Evolutionary conservation across 2,888 invertebrate species (phyloP), one percentile per base, ranked within the genome.

Genomic region (Chrysolina oricalcia): DNA sequence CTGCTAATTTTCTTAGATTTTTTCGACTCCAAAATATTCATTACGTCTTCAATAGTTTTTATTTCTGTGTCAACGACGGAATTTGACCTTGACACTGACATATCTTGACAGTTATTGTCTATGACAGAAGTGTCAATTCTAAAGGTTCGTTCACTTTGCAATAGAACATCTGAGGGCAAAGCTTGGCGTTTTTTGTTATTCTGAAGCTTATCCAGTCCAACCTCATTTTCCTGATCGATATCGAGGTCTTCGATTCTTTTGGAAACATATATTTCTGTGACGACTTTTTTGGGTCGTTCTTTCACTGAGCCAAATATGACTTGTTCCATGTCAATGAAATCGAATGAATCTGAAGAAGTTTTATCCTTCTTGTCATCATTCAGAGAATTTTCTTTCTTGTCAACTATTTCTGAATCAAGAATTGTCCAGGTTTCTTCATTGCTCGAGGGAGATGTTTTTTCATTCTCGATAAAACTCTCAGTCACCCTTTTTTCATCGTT

Each of bases 301-400:
- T 92, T 91, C 13, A 93, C 91, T 11, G 92, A 93, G 59, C 92
- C 92, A 84, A 93, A 93, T 79, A 93, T 91, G 2, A 90, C 91
- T 87, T 91, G 90, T 86, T 92, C 92, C 15, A 89, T 78, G 71
- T 88, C 88, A 46, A 82, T 63, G 53, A 66, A 66, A 65, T 76
- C 74, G 40, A 41, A 63, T 9, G 78, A 76, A 72, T 80, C 78
- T n/a, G 76, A 77, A 19, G 77, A 68, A 65, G 80, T 75, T 70
- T 69, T 69, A 50, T 78, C 74, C 65, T 73, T 53, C 64, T 75
- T 48, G 23, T n/a, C 15, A n/a, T 59, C 59, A 17, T 59, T 15
- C 23, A 11, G 9, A 65, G 40, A 46, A 35, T n/a, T 35, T 10
- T 68, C 46, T 11, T 35, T 27, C 35, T 46, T 35, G 19, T 46